Evolutionary conservation across 2,797 vertebrate genomes (phyloP), one percentile per base, ranked within the genome.

Genomic region (Gephyroberyx darwinii): DNA sequence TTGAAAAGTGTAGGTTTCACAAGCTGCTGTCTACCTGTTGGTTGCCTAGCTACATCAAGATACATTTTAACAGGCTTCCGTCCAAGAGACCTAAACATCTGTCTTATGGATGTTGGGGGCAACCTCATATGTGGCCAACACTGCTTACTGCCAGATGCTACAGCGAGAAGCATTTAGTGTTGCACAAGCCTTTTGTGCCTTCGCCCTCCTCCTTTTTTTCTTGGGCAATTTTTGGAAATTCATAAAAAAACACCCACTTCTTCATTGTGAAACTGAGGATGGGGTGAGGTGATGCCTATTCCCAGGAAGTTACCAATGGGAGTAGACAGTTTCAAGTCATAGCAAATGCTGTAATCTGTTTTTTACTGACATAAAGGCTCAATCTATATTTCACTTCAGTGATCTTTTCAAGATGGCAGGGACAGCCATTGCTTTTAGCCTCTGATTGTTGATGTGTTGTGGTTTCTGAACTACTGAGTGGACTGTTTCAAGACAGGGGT

Each of bases 11-110:
- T 53, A 63, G 26, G 53, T 86, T 86, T 81, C 71, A 77, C 74
- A 70, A 73, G 83, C 83, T 80, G 63, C 80, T 55, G 58, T 76
- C 84, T 84, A 88, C 83, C 85, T 88, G 86, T 87, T 86, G 35
- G 16, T 75, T 78, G 74, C 74, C 8, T 35, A 71, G 65, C 56
- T 71, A 13, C 39, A 41, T 41, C 39, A 16, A 71, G 65, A 70
- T 73, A 53, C 77, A 81, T 86, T 68, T 78, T 57, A 60, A 63
- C 61, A 59, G 66, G 37, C 66, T 56, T 53, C 33, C 75, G 70
- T 63, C n/a, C 16, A 57, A 43, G 74, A 83, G 59, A 64, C 59
- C 19, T 57, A 50, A 78, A 66, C 67, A 50, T 71, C 65, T 74
- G 65, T 70, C 69, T n/a, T 65, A 39, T 65, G 66, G 74, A 81